Evolutionary conservation across 2,113 vertebrate species (phyloP), one percentile per base, ranked within the genome.

Genomic region (Dipodomys ordii): DNA sequence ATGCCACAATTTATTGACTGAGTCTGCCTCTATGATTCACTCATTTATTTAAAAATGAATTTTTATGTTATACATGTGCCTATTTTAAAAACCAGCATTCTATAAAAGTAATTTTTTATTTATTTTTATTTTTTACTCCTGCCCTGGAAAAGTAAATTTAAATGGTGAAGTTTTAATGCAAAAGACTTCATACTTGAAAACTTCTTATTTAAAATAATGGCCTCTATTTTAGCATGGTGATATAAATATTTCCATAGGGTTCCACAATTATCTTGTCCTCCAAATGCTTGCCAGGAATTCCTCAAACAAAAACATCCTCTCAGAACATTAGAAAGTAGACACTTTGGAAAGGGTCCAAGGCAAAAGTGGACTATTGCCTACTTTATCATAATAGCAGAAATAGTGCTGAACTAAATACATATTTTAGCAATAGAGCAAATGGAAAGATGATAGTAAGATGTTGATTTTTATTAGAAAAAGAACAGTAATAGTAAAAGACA

Each of bases 131-230:
- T 57, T 57, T 57, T 4, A 57, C 53, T 16, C 53, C 15, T 57
- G 53, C 15, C 53, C 53, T 57, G 53, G 7, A 94, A 92, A 92
- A 62, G 32, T 27, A 80, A 90, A 93, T 72, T 79, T 68, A 80
- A 18, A 12, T 87, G 30, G 11, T 74, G 32, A 67, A 49, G 0
- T 72, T 81, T 68, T 68, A 13, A 57, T 68, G 18, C 46, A 18
- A 89, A 91, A 2, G 0, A 74, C 60, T 86, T 80, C 28, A 71
- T 80, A 15, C 74, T 35, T 74, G 79, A 88, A 87, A 49, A 7
- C 1, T 49, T 69, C 27, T 80, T 83, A 28, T 20, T 91, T 76
- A 28, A 82, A 86, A 85, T 64, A 78, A 76, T n/a, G 22, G 64
- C n/a, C 49, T 27, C 19, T 74, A 44, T 44, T 80, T 81, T 72